Conservation (phyloP, 2,797 vertebrate species). For the Carcharodon carcharias region DNA sequence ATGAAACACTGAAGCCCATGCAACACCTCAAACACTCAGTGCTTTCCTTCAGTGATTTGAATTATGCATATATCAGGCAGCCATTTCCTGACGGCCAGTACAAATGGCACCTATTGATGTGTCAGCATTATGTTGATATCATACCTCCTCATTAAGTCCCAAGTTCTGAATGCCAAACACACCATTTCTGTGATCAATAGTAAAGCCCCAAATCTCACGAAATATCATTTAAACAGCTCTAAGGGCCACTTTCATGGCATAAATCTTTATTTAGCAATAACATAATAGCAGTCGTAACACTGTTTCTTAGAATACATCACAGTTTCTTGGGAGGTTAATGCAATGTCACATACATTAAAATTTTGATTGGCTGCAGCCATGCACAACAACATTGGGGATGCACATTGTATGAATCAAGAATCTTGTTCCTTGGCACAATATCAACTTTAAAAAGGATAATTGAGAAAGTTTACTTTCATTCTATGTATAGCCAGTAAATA, state of each 20-base stretch:
- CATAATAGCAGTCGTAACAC: not conserved
- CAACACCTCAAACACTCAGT: not conserved
- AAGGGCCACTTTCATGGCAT: not conserved
- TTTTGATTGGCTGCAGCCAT: not conserved
- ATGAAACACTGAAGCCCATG: not conserved
- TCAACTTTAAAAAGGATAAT: not conserved
- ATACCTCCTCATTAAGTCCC: not conserved
- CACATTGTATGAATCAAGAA: not conserved
- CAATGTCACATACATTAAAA: not conserved
- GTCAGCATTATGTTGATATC: not conserved
- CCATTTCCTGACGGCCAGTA: not conserved
- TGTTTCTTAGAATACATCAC: not conserved
- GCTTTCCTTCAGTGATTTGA: not conserved
- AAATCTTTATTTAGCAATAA: slow-evolving; percentile 4
- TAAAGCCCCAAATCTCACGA: not conserved
- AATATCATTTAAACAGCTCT: not conserved
- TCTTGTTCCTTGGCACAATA: not conserved
- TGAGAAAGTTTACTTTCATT: slow-evolving; percentile 53
- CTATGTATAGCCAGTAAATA: slow-evolving; percentile 50
- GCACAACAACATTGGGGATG: not conserved
- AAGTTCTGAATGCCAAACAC: not conserved
- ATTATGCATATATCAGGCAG: not conserved
- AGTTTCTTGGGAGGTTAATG: not conserved
- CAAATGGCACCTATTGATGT: not conserved
- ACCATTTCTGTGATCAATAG: not conserved